A percentile compares a stretch with the other conserved stretches of the same genome.
phyloP scores from a whole-genome alignment of 1,140 invertebrate genomes.

The Neotoxoptera formosana region DNA sequence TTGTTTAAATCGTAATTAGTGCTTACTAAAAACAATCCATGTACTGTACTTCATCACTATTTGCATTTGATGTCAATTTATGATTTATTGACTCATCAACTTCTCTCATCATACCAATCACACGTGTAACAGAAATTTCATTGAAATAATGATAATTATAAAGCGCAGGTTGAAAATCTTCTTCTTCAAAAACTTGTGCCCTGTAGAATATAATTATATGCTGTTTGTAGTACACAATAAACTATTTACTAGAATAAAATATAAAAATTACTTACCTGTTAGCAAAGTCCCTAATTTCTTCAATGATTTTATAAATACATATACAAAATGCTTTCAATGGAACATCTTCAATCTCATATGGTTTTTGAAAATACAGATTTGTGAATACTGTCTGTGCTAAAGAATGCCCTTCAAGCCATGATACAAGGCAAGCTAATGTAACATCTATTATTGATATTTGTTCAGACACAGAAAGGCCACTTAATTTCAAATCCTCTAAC shows the following conservation, averaged over 20 bases:
- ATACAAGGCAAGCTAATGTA: constrained; percentile 89
- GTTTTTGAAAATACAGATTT: constrained; percentile 94
- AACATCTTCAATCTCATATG: constrained; percentile 83
- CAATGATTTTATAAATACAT: constrained; percentile 88
- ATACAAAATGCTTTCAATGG: constrained; percentile 86
- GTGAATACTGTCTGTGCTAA: constrained; percentile 97
- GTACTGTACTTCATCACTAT: constrained; percentile 21
- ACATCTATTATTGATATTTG: constrained; percentile 92
- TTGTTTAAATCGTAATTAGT: not conserved
- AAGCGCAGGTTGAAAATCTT: constrained; percentile 93
- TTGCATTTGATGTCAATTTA: constrained; percentile 33
- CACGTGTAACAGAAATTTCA: constrained; percentile 83
- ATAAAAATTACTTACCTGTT: constrained; percentile 69
- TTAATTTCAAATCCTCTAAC: constrained; percentile 80
- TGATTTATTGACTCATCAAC: constrained; percentile 84
- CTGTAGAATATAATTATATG: constrained; percentile 33
- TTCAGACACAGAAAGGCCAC: constrained; percentile 75
- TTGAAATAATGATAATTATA: constrained; percentile 89
- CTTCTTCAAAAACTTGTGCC: constrained; percentile 90
- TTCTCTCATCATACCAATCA: constrained; percentile 84
- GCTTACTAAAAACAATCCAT: not conserved
- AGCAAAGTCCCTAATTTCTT: constrained; percentile 89
- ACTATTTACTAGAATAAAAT: not conserved
- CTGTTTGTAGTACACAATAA: constrained; percentile 17
- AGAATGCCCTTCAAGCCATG: constrained; percentile 94